These are phyloP conservation scores for Formica selysi DNA, from an alignment of 1,140 invertebrate species.

Conservation along the genomic window DNA sequence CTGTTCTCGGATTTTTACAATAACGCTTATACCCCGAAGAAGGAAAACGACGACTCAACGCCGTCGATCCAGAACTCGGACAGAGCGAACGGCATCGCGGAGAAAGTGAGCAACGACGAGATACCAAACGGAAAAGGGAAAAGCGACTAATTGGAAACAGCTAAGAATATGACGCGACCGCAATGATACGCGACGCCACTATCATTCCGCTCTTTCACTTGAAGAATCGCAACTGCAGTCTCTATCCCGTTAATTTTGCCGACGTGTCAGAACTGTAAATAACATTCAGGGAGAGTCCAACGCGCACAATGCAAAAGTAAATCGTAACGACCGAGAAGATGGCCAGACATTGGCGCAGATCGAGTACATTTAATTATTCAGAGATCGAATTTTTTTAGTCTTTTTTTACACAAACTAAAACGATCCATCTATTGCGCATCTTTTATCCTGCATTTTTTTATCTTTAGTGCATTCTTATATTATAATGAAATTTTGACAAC, in stretches of 20 bases:
- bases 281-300: background rate
- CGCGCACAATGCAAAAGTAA: background rate
- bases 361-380: slow-evolving; percentile 7
- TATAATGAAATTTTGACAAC: background rate
- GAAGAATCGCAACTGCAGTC: background rate
- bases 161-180: background rate
- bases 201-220: background rate
- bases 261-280: background rate
- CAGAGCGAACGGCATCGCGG: slow-evolving; percentile 23
- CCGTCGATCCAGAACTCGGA: slow-evolving; percentile 50
- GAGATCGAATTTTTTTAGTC: background rate
- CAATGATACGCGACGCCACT: slow-evolving; percentile 15
- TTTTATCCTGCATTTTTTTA: background rate
- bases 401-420: background rate
- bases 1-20: slow-evolving; percentile 93
- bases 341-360: background rate
- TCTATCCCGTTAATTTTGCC: background rate
- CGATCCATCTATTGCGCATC: background rate
- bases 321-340: background rate
- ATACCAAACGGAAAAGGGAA: slow-evolving; percentile 68
- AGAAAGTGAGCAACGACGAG: slow-evolving; percentile 44
- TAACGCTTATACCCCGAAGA: slow-evolving; percentile 88
- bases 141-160: slow-evolving; percentile 47
- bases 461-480: background rate
- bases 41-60: background rate